Conservation (phyloP, 1,140 invertebrate genomes). For the Neuroterus valhalla region DNA sequence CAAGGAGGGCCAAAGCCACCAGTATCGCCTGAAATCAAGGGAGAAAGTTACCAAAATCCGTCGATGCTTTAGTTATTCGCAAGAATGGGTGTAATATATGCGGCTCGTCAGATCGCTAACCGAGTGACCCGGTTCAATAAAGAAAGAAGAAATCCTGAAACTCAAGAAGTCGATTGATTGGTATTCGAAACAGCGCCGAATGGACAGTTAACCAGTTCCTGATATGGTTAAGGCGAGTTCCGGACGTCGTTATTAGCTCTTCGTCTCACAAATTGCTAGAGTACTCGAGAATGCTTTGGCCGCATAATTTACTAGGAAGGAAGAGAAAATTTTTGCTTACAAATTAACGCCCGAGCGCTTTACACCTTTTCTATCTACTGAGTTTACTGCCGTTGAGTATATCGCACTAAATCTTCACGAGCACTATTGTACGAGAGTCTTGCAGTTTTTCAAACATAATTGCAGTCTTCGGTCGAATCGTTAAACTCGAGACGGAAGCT, state of each 20-base stretch:
- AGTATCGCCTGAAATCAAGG: slow-evolving; percentile 60
- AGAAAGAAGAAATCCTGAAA: slow-evolving; percentile 48
- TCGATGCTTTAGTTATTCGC: not conserved
- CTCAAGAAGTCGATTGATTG: slow-evolving; percentile 59
- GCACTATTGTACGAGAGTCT: not conserved
- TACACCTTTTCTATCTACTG: not conserved
- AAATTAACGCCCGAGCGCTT: slow-evolving; percentile 36
- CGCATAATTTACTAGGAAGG: slow-evolving; percentile 41
- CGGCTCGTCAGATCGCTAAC: slow-evolving; percentile 46
- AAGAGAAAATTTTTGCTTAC: slow-evolving; percentile 43
- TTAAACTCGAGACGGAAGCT: slow-evolving; percentile 6
- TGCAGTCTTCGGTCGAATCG: not conserved
- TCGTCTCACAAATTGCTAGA: slow-evolving; percentile 8
- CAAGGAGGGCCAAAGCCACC: slow-evolving; percentile 46
- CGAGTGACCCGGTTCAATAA: slow-evolving; percentile 65
- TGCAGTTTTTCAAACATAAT: not conserved
- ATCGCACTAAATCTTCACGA: not conserved
- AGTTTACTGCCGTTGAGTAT: slow-evolving; percentile 6
- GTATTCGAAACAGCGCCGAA: slow-evolving; percentile 59
- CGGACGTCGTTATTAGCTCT: not conserved
- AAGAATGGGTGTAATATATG: not conserved
- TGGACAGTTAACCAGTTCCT: slow-evolving; percentile 57
- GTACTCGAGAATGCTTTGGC: slow-evolving; percentile 27
- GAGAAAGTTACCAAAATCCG: slow-evolving; percentile 27
- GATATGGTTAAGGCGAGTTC: slow-evolving; percentile 59